These are phyloP conservation scores for Apeira syringaria DNA, from an alignment of 2,888 invertebrate genomes.

Conservation along the genomic window DNA sequence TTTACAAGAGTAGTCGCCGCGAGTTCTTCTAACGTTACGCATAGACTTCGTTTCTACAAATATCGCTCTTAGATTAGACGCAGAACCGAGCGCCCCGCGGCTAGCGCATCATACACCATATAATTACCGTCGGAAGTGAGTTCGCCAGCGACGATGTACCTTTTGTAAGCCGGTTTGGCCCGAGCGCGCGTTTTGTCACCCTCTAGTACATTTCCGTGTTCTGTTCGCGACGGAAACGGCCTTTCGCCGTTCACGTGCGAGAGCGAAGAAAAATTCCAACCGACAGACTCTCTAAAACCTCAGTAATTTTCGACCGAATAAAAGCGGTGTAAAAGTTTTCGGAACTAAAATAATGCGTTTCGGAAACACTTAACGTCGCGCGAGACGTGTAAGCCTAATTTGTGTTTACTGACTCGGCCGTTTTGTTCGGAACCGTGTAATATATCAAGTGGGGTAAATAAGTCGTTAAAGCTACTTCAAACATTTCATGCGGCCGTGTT, in stretches of 20 bases:
- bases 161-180: slow-evolving; percentile 58
- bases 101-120: not conserved
- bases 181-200: slow-evolving; percentile 57
- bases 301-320: slow-evolving; percentile 33
- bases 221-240: slow-evolving; percentile 62
- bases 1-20: not conserved
- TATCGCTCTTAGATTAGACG: no score
- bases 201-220: slow-evolving; percentile 71
- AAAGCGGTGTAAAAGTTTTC: slow-evolving; percentile 38
- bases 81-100: no score
- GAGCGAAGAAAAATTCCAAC: slow-evolving; percentile 50
- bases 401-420: slow-evolving; percentile 32
- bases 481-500: no score
- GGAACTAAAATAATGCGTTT: slow-evolving; percentile 41
- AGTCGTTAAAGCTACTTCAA: no score
- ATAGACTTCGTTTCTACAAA: no score
- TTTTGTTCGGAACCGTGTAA: not conserved
- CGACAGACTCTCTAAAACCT: slow-evolving; percentile 32
- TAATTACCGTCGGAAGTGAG: slow-evolving; percentile 22
- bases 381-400: slow-evolving; percentile 37
- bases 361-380: slow-evolving; percentile 45
- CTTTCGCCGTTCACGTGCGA: slow-evolving; percentile 63
- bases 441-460: no score
- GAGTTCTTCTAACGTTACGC: not conserved
- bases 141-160: slow-evolving; percentile 12